Base-by-base conservation (phyloP, 2,797 vertebrate species). In the Lepus townsendii region DNA sequence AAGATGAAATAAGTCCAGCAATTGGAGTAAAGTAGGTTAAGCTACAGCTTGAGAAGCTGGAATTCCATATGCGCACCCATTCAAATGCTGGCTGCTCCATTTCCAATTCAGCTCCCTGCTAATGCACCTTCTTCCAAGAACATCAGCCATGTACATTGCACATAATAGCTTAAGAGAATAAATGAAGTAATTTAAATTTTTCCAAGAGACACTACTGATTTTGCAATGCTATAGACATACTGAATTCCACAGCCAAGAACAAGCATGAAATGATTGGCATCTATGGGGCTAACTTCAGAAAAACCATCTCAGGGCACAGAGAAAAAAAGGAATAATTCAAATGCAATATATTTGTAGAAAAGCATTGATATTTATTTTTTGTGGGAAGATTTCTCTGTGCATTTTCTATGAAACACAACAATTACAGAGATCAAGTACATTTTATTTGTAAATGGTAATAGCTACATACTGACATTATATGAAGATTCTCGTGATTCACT, bases 371-470 rank as follows among this genome's bases (percentile, higher is more conserved):
- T n/a, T 32, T 52, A 4, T 85, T 60, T 47, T 92, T 83, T 91
- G 30, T 80, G 16, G 1, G 95, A 86, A 60, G 10, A 26, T 32
- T 92, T 88, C 27, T 94, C 38, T 92, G 19, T 63, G 20, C 24
- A 88, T 83, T 83, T 83, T 57, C 54, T 90, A n/a, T 5, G 86
- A 96, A 93, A 80, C 16, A 57, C n/a, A 72, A 90, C 75, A 92
- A 82, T 13, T 73, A 22, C 13, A 94, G 90, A 80, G 17, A 88
- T 65, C 85, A 77, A 90, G 35, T 26, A 26, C 52, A 91, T 89
- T 93, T 94, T 94, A 93, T 92, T 90, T 93, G 76, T 76, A 93
- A 97, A 93, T 57, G 77, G 2, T 57, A 93, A 83, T 3, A 86
- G 26, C 76, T 47, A 90, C 76, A 77, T 57, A 83, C 26, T 77